Evolutionary conservation across 2,888 invertebrate species (phyloP).

Genomic region (Spilosoma lubricipeda): DNA sequence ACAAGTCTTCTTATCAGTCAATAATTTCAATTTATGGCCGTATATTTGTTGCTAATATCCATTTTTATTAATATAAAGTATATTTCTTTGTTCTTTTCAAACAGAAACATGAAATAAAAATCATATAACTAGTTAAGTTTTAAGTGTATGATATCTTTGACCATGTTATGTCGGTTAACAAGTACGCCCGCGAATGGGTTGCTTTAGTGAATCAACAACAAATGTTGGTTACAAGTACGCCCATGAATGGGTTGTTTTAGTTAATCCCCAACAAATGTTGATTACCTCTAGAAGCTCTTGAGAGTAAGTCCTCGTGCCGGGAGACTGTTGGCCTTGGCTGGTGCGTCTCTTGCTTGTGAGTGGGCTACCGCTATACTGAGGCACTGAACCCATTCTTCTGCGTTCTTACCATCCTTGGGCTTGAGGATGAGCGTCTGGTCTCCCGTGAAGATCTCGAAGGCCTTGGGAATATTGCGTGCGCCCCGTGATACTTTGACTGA

Average conservation of each 20-base stretch:
- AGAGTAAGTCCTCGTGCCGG: conserved; percentile 82
- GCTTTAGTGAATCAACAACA: background rate
- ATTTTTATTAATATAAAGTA: background rate
- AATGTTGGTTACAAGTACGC: conserved; percentile 2
- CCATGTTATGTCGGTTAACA: background rate
- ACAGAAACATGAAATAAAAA: background rate
- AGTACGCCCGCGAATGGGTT: background rate
- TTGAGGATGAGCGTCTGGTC: conserved; percentile 97
- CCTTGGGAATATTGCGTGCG: conserved; percentile 96
- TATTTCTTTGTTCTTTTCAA: background rate
- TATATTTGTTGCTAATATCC: background rate
- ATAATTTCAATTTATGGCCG: conserved; percentile 11
- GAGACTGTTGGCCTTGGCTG: conserved; percentile 82
- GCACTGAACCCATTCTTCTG: conserved; percentile 98
- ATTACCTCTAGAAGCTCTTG: conserved; percentile 72
- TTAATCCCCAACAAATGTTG: background rate
- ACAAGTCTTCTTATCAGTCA: conserved; percentile 48
- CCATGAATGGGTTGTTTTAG: background rate
- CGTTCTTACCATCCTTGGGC: conserved; percentile 97
- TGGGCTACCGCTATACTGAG: conserved; percentile 97
- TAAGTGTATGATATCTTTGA: background rate
- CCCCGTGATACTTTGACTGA: conserved; percentile 97
- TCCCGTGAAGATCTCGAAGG: conserved; percentile 98
- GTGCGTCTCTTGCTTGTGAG: conserved; percentile 89
- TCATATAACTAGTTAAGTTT: background rate